Conservation (phyloP, 2,888 invertebrate genomes). For the Ceramica pisi region DNA sequence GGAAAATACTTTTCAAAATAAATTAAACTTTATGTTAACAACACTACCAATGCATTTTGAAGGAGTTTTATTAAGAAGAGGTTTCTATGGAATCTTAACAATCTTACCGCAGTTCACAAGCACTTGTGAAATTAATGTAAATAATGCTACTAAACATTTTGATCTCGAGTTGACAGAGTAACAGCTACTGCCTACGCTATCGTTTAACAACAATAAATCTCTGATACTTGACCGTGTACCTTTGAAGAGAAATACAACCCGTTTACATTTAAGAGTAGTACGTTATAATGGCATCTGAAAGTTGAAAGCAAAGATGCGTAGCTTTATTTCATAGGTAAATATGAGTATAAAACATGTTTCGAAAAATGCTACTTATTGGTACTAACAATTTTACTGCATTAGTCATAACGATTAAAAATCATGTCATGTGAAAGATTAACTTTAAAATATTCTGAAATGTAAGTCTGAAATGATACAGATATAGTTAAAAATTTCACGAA, state of each 20-base stretch:
- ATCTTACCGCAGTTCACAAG: not conserved
- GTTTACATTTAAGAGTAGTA: slow-evolving; percentile 7
- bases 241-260: slow-evolving; percentile 40
- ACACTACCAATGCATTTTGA: not conserved
- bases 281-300: slow-evolving; percentile 24
- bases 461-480: not conserved
- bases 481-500: not conserved
- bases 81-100: slow-evolving; percentile 6
- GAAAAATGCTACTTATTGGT: not conserved
- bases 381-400: too few relatives aligned
- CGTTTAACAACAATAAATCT: slow-evolving; percentile 62
- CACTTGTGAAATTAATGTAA: slow-evolving; percentile 58
- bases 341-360: slow-evolving; percentile 4
- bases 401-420: too few relatives aligned
- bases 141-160: slow-evolving; percentile 64
- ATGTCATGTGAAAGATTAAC: too few relatives aligned
- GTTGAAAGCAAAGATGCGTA: slow-evolving; percentile 26
- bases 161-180: slow-evolving; percentile 67
- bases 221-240: slow-evolving; percentile 41
- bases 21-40: not conserved
- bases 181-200: slow-evolving; percentile 77
- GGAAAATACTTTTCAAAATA: not conserved
- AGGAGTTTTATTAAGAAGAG: not conserved
- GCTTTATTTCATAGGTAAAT: slow-evolving; percentile 19
- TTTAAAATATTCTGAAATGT: not conserved